These are phyloP conservation scores for Matsumyia berberina DNA, from an alignment of 2,888 invertebrate genomes.

Conservation along the genomic window DNA sequence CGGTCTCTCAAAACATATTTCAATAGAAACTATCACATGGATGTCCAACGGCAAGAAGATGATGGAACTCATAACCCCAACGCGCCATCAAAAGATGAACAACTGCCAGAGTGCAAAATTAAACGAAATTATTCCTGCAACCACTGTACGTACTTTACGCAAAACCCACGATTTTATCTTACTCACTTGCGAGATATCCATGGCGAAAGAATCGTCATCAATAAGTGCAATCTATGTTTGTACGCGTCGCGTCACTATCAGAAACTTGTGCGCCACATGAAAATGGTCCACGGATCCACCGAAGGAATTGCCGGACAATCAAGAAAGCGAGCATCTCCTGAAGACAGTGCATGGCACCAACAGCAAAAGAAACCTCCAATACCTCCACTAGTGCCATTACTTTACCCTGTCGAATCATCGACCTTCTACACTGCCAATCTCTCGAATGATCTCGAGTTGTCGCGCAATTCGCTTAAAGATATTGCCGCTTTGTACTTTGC, in stretches of 20 bases:
- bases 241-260: slow-evolving; percentile 95
- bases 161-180: slow-evolving; percentile 92
- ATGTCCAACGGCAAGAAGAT: background rate
- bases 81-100: background rate
- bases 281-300: slow-evolving; percentile 89
- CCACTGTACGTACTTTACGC: slow-evolving; percentile 92
- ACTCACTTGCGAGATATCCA: slow-evolving; percentile 93
- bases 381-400: background rate
- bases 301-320: slow-evolving; percentile 80
- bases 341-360: slow-evolving; percentile 81
- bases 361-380: background rate
- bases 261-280: slow-evolving; percentile 92
- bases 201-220: slow-evolving; percentile 91
- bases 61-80: background rate
- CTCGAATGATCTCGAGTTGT: slow-evolving; percentile 80
- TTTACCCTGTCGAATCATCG: background rate
- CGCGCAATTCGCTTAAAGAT: slow-evolving; percentile 85
- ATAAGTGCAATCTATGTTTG: slow-evolving; percentile 93
- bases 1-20: background rate
- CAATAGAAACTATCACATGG: background rate
- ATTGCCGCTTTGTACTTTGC: slow-evolving; percentile 85
- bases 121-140: slow-evolving; percentile 93
- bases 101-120: slow-evolving; percentile 88
- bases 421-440: slow-evolving; percentile 79
- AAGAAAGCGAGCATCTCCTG: slow-evolving; percentile 81